A percentile compares a stretch with the other conserved stretches of the same genome.
Conservation (phyloP, 1,140 invertebrate genomes). For the Diabrotica virgifera region DNA sequence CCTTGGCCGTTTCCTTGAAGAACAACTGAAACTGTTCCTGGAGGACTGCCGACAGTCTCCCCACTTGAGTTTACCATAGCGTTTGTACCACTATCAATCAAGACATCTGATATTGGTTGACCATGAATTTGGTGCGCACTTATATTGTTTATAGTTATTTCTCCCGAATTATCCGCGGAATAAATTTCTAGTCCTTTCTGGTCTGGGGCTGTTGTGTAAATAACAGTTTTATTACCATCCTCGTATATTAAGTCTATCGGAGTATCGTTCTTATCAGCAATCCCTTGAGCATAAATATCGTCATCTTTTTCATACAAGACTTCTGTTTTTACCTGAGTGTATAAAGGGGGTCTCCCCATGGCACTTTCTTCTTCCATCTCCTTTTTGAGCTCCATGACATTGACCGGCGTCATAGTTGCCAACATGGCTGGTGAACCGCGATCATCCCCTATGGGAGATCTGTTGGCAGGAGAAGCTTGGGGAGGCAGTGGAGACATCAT, state of each 20-base stretch:
- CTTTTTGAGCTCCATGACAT: constrained; percentile 63
- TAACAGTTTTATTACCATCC: constrained; percentile 76
- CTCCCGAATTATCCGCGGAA: constrained; percentile 52
- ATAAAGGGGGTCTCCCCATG: constrained; percentile 57
- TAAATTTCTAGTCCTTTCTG: constrained; percentile 52
- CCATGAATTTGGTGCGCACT: constrained; percentile 51
- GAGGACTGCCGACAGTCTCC: constrained; percentile 48
- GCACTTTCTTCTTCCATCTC: constrained; percentile 51
- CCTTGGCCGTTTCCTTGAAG: constrained; percentile 45
- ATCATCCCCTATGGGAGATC: constrained; percentile 42
- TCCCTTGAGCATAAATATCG: constrained; percentile 57
- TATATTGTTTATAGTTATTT: constrained; percentile 48
- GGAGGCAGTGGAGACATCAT: constrained; percentile 47
- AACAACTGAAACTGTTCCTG: constrained; percentile 46
- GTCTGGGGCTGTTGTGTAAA: constrained; percentile 67
- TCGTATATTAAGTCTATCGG: constrained; percentile 78
- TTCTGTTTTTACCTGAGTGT: constrained; percentile 56
- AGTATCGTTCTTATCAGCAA: constrained; percentile 63
- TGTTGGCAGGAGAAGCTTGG: constrained; percentile 43
- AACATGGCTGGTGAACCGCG: constrained; percentile 67
- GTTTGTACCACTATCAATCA: constrained; percentile 50
- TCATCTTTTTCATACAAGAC: constrained; percentile 52
- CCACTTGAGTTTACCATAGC: constrained; percentile 40
- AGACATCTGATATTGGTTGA: constrained; percentile 51
- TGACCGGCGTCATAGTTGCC: constrained; percentile 73